Evolutionary conservation across 1,140 invertebrate species (phyloP).

Genomic region (Brachionus asplanchnoidis): DNA sequence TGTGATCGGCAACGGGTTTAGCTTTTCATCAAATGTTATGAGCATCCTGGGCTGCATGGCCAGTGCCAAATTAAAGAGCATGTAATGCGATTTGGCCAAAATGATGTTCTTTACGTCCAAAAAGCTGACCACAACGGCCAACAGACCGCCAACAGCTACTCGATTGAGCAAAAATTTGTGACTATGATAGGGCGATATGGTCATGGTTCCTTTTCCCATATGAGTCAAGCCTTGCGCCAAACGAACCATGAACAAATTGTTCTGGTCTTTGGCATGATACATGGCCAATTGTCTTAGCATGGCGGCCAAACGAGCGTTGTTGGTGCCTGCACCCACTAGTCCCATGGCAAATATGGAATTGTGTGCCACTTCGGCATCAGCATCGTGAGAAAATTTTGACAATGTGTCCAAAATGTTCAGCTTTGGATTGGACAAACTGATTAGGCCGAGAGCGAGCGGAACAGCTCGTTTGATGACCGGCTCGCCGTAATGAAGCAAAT

Average conservation of each 20-base stretch:
- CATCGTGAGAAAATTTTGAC: slow-evolving; percentile 95
- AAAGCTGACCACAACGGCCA: slow-evolving; percentile 84
- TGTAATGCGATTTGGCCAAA: slow-evolving; percentile 88
- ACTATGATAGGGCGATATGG: slow-evolving; percentile 92
- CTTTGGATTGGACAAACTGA: slow-evolving; percentile 96
- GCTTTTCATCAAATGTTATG: slow-evolving; percentile 95
- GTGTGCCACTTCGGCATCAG: slow-evolving; percentile 89
- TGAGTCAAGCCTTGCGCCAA: slow-evolving; percentile 95
- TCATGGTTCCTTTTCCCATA: slow-evolving; percentile 95
- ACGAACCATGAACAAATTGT: slow-evolving; percentile 97
- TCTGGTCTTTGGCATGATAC: slow-evolving; percentile 95
- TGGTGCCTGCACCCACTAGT: slow-evolving; percentile 80
- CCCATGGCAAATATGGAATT: slow-evolving; percentile 98
- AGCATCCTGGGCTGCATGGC: slow-evolving; percentile 98
- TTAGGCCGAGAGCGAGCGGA: slow-evolving; percentile 86
- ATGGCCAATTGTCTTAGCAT: slow-evolving; percentile 94
- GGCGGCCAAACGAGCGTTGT: slow-evolving; percentile 73
- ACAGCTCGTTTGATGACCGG: slow-evolving; percentile 93
- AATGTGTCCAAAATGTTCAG: slow-evolving; percentile 92
- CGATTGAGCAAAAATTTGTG: slow-evolving; percentile 90
- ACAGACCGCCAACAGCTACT: slow-evolving; percentile 83
- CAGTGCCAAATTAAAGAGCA: slow-evolving; percentile 76
- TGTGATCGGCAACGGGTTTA: slow-evolving; percentile 85
- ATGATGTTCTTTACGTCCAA: slow-evolving; percentile 95
- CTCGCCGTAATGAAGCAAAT: slow-evolving; percentile 93